Conservation (phyloP, 2,888 invertebrate species). For the Empis stercorea region DNA sequence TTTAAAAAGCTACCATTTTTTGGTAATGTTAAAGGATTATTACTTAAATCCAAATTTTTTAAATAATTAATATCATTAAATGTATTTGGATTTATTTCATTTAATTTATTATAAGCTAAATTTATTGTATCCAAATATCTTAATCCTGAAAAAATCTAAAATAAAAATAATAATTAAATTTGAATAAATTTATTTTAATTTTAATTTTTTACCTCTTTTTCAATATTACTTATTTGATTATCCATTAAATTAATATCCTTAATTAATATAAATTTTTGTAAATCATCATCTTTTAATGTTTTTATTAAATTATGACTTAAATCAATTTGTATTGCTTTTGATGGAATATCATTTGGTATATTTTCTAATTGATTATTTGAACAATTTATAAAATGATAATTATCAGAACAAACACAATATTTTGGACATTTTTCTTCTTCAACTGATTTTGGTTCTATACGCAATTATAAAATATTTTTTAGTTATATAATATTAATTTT, state of each 20-base stretch:
- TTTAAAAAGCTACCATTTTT: slow-evolving; percentile 26
- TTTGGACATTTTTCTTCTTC: slow-evolving; percentile 29
- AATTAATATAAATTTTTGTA: slow-evolving; percentile 24
- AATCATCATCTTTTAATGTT: slow-evolving; percentile 24
- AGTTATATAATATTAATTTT: not conserved
- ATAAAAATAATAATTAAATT: slow-evolving; percentile 2
- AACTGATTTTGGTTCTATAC: not conserved
- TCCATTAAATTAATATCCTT: slow-evolving; percentile 27
- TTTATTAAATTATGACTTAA: slow-evolving; percentile 30
- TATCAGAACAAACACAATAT: slow-evolving; percentile 27
- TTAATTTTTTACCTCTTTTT: slow-evolving; percentile 22
- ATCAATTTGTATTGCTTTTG: slow-evolving; percentile 26
- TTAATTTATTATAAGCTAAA: slow-evolving; percentile 30
- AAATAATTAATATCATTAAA: slow-evolving; percentile 28
- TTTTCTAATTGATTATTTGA: slow-evolving; percentile 38
- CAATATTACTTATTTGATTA: slow-evolving; percentile 24
- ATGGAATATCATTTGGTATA: slow-evolving; percentile 37
- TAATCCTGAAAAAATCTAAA: slow-evolving; percentile 28
- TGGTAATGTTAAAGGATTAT: slow-evolving; percentile 29
- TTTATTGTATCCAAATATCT: slow-evolving; percentile 27
- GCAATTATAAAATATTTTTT: no score
- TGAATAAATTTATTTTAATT: not conserved
- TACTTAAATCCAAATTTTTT: slow-evolving; percentile 28
- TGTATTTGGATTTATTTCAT: slow-evolving; percentile 26
- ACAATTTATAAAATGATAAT: slow-evolving; percentile 36